Evolutionary conservation across 2,113 vertebrate species (phyloP).

Genomic region (Sialia sialis): DNA sequence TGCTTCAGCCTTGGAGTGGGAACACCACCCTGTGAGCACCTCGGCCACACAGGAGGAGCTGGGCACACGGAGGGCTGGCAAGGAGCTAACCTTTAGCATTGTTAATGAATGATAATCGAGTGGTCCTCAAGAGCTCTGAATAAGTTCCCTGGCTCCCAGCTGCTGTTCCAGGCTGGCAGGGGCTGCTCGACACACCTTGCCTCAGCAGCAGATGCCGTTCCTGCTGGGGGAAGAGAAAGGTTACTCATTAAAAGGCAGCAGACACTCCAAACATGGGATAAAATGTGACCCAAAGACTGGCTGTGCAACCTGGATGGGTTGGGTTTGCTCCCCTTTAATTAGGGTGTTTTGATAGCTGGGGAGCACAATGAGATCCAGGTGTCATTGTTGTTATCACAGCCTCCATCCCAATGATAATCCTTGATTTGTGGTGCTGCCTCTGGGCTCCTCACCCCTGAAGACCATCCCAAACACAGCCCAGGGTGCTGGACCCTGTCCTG

Average conservation of each 20-base stretch:
- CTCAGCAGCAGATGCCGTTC: background rate
- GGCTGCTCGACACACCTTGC: background rate
- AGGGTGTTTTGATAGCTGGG: background rate
- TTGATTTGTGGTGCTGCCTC: background rate
- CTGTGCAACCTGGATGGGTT: background rate
- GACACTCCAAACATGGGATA: background rate
- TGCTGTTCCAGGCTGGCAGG: background rate
- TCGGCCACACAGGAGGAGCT: background rate
- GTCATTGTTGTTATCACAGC: background rate
- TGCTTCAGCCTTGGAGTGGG: background rate
- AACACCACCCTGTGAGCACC: background rate
- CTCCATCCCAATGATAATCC: background rate
- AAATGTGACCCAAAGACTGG: background rate
- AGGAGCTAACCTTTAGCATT: background rate
- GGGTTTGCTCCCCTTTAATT: background rate
- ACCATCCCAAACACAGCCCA: background rate
- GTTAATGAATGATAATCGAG: conserved; percentile 49
- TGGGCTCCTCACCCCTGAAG: background rate
- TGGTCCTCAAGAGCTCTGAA: conserved; percentile 11
- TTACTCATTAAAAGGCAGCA: conserved; percentile 24
- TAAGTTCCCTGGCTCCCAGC: background rate
- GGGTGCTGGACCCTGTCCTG: background rate
- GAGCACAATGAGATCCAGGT: background rate
- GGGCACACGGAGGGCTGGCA: background rate
- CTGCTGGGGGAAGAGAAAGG: background rate